Evolutionary conservation across 2,113 vertebrate species (phyloP).

Genomic region (Aviceda subcristata): DNA sequence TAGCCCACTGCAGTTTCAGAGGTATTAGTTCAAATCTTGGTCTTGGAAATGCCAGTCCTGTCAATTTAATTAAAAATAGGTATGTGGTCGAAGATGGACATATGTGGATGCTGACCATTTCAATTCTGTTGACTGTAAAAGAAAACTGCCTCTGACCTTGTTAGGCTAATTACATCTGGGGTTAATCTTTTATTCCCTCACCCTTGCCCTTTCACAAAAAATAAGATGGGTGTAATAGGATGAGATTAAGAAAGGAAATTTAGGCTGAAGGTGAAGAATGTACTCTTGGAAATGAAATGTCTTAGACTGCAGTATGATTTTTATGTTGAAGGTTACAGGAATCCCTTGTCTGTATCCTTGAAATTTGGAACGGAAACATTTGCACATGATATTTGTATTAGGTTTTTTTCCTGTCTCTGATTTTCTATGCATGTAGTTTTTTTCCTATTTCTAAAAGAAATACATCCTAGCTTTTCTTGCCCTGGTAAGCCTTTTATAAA

Average conservation of each 20-base stretch:
- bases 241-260: background rate
- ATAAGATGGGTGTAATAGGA: background rate
- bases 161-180: background rate
- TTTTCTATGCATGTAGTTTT: background rate
- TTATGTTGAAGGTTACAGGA: background rate
- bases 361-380: background rate
- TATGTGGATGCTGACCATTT: background rate
- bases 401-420: background rate
- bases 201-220: background rate
- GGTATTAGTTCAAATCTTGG: background rate
- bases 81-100: fast-evolving
- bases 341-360: background rate
- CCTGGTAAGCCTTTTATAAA: background rate
- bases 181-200: background rate
- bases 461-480: background rate
- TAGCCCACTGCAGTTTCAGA: background rate
- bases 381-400: background rate
- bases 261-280: background rate
- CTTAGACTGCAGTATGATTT: background rate
- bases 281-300: background rate
- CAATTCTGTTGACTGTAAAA: background rate
- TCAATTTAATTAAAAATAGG: background rate
- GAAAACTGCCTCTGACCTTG: background rate
- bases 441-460: background rate
- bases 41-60: background rate